phyloP scores from a whole-genome alignment of 2,888 invertebrate species.

The Drosophila falleni region DNA sequence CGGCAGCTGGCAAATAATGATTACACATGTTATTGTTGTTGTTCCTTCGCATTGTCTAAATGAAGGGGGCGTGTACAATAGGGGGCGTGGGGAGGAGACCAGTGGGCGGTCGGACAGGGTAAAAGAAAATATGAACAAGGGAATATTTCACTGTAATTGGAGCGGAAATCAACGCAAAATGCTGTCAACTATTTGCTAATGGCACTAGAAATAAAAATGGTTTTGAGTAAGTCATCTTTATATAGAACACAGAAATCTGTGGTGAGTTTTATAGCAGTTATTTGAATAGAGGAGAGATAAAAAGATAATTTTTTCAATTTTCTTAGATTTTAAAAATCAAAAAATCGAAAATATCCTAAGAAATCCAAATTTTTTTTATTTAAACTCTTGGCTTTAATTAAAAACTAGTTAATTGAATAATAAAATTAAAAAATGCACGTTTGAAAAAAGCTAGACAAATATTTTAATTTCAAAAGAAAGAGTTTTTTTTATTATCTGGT shows the following conservation, averaged over 20 bases:
- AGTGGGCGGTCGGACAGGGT: not conserved
- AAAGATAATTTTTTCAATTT: no score
- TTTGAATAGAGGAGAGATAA: no score
- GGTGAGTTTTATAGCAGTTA: no score
- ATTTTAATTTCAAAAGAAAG: no score
- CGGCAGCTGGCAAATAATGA: slow-evolving; percentile 63
- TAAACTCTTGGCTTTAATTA: no score
- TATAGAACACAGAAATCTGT: not conserved
- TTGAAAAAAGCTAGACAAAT: no score
- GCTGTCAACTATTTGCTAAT: slow-evolving; percentile 36
- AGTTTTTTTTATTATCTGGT: no score
- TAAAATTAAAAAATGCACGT: no score
- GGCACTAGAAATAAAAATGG: not conserved
- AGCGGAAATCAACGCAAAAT: slow-evolving; percentile 44
- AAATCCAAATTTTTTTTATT: no score
- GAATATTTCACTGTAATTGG: slow-evolving; percentile 39
- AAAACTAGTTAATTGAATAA: no score
- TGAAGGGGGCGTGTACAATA: slow-evolving; percentile 40
- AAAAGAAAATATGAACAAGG: not conserved
- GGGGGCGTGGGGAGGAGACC: not conserved
- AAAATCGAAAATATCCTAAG: no score
- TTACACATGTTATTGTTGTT: slow-evolving; percentile 53
- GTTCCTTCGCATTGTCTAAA: slow-evolving; percentile 33
- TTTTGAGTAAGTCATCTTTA: not conserved
- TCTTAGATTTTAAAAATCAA: no score